A percentile compares a stretch with the other conserved stretches of the same genome.
Conservation (phyloP, 2,888 invertebrate species). For the Sinelater perroti region DNA sequence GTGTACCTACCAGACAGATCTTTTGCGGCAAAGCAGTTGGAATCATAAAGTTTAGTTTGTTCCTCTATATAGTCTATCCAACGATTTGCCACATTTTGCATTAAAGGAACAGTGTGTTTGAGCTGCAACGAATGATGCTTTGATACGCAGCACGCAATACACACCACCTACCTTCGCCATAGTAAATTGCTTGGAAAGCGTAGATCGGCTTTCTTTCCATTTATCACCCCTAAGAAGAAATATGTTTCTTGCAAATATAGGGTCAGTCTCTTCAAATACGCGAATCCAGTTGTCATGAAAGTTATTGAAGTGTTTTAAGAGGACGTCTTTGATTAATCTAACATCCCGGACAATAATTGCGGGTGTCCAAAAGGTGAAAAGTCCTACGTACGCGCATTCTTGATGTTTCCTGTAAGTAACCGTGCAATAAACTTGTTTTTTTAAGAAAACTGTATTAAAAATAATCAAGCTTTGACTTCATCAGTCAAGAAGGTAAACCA, state of each 20-base stretch:
- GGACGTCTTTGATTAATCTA: constrained; percentile 50
- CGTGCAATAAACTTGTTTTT: no score
- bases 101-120: constrained; percentile 62
- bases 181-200: constrained; percentile 61
- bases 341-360: constrained; percentile 49
- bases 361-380: constrained; percentile 49
- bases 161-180: constrained; percentile 54
- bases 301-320: constrained; percentile 52
- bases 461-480: no score
- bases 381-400: constrained; percentile 51
- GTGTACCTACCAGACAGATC: constrained; percentile 58
- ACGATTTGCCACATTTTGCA: constrained; percentile 54
- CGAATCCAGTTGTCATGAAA: constrained; percentile 48
- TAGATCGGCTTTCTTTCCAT: constrained; percentile 61
- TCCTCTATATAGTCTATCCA: constrained; percentile 54
- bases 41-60: constrained; percentile 28
- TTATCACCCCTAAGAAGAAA: constrained; percentile 57
- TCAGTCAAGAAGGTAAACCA: not conserved
- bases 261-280: constrained; percentile 56
- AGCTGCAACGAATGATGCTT: constrained; percentile 47
- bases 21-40: constrained; percentile 54
- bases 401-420: constrained; percentile 14
- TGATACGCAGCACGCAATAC: not conserved
- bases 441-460: no score
- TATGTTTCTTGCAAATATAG: constrained; percentile 57